Evolutionary conservation across 2,797 vertebrate species (phyloP).

Genomic region (Sandelia bainsii): DNA sequence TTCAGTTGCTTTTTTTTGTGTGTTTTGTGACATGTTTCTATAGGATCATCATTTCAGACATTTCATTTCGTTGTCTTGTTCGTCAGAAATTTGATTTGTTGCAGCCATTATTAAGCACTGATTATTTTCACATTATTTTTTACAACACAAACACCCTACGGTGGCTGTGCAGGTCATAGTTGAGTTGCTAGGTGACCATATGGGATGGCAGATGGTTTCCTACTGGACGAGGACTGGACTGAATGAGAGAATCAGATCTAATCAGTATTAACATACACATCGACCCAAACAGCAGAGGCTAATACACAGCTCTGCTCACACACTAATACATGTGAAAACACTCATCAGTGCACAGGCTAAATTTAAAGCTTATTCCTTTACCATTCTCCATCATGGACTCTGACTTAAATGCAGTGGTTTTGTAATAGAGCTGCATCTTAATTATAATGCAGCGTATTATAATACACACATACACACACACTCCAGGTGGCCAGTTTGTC

Average conservation of each 20-base stretch:
- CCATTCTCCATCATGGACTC: neutral
- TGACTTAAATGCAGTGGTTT: neutral
- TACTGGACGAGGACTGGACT: conserved; percentile 58
- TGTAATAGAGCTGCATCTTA: neutral
- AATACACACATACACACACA: neutral
- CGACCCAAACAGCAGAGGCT: conserved; percentile 38
- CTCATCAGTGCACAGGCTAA: neutral
- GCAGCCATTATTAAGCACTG: conserved; percentile 1
- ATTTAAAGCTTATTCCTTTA: neutral
- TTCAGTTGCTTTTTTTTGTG: conserved; percentile 44
- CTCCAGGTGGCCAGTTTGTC: neutral
- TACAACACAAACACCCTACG: neutral
- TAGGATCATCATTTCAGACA: conserved; percentile 37
- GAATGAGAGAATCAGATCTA: conserved; percentile 70
- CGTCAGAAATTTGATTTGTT: conserved; percentile 41
- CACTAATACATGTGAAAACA: conserved; percentile 24
- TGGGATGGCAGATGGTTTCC: conserved; percentile 78
- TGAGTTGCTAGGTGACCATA: conserved; percentile 70
- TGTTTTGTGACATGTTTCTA: conserved; percentile 43
- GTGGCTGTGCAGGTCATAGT: conserved; percentile 49
- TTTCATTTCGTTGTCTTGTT: conserved; percentile 25
- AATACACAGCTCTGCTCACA: conserved; percentile 14
- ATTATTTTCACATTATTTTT: conserved; percentile 10
- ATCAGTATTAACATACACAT: conserved; percentile 64
- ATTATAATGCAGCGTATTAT: too few relatives aligned